Percentiles rank a stretch among this genome's conserved stretches.
These are phyloP conservation scores for Porites lobata DNA, from an alignment of 92 coral and sea anemone genomes.

Conservation along the genomic window DNA sequence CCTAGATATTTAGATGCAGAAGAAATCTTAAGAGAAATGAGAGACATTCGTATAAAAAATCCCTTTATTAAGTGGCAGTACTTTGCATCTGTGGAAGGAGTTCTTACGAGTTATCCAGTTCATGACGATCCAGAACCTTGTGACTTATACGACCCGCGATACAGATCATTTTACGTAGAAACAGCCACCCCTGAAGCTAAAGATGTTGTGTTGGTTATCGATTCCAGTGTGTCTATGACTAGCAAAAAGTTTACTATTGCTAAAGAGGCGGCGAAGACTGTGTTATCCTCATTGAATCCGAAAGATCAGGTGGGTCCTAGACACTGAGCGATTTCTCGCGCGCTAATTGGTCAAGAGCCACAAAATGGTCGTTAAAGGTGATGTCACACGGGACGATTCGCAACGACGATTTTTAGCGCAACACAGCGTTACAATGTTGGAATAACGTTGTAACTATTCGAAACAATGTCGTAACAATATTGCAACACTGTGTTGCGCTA, in stretches of 20 bases:
- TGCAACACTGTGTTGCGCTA: too few species aligned
- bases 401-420: too few species aligned
- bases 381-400: too few species aligned
- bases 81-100: slow-evolving; percentile 73
- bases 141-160: slow-evolving; percentile 48
- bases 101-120: slow-evolving; percentile 46
- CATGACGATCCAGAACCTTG: slow-evolving; percentile 18
- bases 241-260: slow-evolving; percentile 30
- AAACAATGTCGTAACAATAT: too few species aligned
- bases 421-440: too few species aligned
- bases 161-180: slow-evolving; percentile 70
- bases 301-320: slow-evolving; percentile 57
- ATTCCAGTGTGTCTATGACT: slow-evolving; percentile 71
- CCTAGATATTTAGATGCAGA: slow-evolving; percentile 32
- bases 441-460: too few species aligned
- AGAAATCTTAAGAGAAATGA: slow-evolving; percentile 32
- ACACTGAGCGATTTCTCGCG: too few species aligned
- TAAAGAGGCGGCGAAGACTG: slow-evolving; percentile 54
- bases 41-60: slow-evolving; percentile 24
- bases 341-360: too few species aligned
- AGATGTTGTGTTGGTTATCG: slow-evolving; percentile 70
- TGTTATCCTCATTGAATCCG: slow-evolving; percentile 65
- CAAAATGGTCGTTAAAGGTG: too few species aligned
- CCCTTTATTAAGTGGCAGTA: slow-evolving; percentile 73
- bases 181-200: slow-evolving; percentile 72